phyloP scores from a whole-genome alignment of 2,888 invertebrate species.

The Bugula neritina region DNA sequence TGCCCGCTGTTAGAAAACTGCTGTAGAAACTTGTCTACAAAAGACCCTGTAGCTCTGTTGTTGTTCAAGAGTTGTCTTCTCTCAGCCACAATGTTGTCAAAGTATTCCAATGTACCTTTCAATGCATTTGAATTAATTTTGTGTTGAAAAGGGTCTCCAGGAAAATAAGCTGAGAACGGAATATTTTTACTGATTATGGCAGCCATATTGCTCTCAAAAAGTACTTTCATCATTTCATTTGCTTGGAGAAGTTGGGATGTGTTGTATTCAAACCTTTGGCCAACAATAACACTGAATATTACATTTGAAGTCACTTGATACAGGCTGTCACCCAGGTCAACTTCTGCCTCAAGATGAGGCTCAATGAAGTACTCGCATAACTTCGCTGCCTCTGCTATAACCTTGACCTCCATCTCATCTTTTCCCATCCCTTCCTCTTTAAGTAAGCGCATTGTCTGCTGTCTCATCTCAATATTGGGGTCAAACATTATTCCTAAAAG shows the following conservation, averaged over 20 bases:
- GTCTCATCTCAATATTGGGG: slow-evolving; percentile 11
- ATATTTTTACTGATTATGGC: slow-evolving; percentile 14
- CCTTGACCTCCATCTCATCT: not conserved
- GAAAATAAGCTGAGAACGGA: not conserved
- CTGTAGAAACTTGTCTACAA: slow-evolving; percentile 8
- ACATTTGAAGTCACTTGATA: not conserved
- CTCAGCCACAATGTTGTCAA: slow-evolving; percentile 2
- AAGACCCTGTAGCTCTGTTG: not conserved
- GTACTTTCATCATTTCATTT: slow-evolving; percentile 1
- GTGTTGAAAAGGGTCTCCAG: slow-evolving; percentile 18
- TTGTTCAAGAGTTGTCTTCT: not conserved
- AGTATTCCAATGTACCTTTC: not conserved
- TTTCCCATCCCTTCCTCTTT: slow-evolving; percentile 5
- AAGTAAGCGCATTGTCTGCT: not conserved
- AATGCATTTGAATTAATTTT: not conserved
- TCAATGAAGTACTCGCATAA: not conserved
- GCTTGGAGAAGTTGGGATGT: not conserved
- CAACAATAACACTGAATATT: slow-evolving; percentile 8
- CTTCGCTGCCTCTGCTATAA: not conserved
- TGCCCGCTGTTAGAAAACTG: not conserved
- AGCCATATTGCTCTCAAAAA: slow-evolving; percentile 19
- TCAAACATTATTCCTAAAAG: slow-evolving; percentile 11
- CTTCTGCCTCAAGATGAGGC: not conserved
- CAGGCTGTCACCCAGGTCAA: not conserved
- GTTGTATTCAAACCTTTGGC: not conserved